A percentile compares a stretch with the other conserved stretches of the same genome.
Evolutionary conservation across 2,888 invertebrate genomes (phyloP).

Genomic region (Pharmacophagus antenor): DNA sequence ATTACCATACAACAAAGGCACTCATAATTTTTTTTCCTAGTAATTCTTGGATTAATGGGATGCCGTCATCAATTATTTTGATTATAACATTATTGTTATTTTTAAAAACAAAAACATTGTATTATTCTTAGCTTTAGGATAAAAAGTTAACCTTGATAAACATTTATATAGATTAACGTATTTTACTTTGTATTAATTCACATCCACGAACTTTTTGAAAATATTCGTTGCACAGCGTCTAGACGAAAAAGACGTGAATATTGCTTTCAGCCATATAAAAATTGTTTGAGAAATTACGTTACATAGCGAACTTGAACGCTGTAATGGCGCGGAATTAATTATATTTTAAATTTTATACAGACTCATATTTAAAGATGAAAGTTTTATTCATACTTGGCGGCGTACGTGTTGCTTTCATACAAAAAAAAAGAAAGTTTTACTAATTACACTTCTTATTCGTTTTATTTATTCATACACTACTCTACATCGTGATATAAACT

Average conservation of each 20-base stretch:
- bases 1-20: too few species aligned
- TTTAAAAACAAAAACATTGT: background rate
- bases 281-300: constrained; percentile 1
- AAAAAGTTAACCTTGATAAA: background rate
- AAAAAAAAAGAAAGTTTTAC: too few species aligned
- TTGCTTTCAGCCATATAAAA: constrained; percentile 9
- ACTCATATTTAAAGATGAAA: background rate
- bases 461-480: too few species aligned
- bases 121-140: background rate
- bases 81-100: background rate
- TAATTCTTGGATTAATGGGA: too few species aligned
- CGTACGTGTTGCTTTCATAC: background rate
- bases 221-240: constrained; percentile 13
- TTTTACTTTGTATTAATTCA: background rate
- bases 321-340: background rate
- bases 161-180: background rate
- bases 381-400: background rate
- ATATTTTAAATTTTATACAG: background rate
- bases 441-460: too few species aligned
- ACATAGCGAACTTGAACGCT: background rate
- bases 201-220: constrained; percentile 3
- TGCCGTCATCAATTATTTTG: background rate
- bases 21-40: too few species aligned
- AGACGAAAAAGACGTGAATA: constrained; percentile 4
- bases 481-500: too few species aligned